Evolutionary conservation across 2,888 invertebrate genomes (phyloP).

Genomic region (Oxytorus armatus): DNA sequence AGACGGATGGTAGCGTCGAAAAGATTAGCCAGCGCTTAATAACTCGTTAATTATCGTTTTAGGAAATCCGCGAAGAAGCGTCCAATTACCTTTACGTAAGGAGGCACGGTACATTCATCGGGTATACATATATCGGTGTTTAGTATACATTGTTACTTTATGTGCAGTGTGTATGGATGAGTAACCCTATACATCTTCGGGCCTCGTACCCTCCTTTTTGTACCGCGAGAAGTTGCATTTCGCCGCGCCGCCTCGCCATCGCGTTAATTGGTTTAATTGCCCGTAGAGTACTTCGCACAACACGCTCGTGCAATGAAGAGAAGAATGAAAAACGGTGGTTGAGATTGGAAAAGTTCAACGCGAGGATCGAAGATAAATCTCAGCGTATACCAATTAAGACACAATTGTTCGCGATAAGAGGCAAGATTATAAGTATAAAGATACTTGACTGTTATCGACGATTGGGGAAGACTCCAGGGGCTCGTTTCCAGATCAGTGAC

Average conservation of each 20-base stretch:
- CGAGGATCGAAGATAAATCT: constrained; percentile 26
- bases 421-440: not conserved
- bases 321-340: constrained; percentile 28
- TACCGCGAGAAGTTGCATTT: constrained; percentile 55
- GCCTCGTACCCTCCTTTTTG: constrained; percentile 12
- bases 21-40: constrained; percentile 81
- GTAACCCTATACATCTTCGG: not conserved
- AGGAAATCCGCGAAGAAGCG: constrained; percentile 82
- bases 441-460: not conserved
- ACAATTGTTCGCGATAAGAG: constrained; percentile 43
- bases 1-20: constrained; percentile 37
- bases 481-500: not conserved
- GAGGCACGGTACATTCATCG: constrained; percentile 74
- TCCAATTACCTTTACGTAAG: constrained; percentile 84
- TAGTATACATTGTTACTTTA: constrained; percentile 16
- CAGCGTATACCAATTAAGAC: constrained; percentile 54
- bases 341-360: constrained; percentile 39
- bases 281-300: constrained; percentile 75
- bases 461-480: not conserved
- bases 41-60: constrained; percentile 85
- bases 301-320: constrained; percentile 60
- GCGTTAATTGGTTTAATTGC: constrained; percentile 84
- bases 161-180: constrained; percentile 5
- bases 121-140: not conserved
- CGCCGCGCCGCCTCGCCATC: constrained; percentile 65